A percentile compares a stretch with the other conserved stretches of the same genome.
Conservation (phyloP, 1,140 invertebrate species). For the Protaetia brevitarsis region DNA sequence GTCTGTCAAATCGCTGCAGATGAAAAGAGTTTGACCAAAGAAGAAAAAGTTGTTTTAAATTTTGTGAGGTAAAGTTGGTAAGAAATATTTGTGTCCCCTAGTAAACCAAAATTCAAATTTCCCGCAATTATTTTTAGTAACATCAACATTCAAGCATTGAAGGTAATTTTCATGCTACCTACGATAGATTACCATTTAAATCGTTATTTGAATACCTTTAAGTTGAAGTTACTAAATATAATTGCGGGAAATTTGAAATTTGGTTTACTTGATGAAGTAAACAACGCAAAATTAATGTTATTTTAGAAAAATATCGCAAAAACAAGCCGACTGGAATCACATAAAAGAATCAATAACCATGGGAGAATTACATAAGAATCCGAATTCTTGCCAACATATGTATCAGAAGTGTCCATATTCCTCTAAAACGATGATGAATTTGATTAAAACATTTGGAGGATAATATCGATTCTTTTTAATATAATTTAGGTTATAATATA, state of each 20-base stretch:
- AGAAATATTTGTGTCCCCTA: neutral
- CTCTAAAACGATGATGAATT: slow-evolving; percentile 26
- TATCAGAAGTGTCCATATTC: slow-evolving; percentile 42
- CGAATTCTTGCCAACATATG: slow-evolving; percentile 37
- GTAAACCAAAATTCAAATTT: too few relatives aligned
- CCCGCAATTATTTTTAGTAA: slow-evolving; percentile 2
- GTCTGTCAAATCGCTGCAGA: slow-evolving; percentile 41
- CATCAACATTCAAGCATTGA: neutral
- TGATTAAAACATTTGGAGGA: slow-evolving; percentile 5
- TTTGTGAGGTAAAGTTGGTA: slow-evolving; percentile 36
- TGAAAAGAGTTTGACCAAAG: slow-evolving; percentile 31
- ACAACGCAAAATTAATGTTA: too few relatives aligned
- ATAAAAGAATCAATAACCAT: slow-evolving; percentile 35
- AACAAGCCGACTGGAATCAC: slow-evolving; percentile 33
- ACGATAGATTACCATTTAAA: neutral
- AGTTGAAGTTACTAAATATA: too few relatives aligned
- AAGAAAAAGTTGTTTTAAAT: slow-evolving; percentile 38
- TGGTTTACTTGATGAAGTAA: too few relatives aligned
- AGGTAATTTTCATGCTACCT: neutral
- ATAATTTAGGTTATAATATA: neutral
- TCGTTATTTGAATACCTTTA: too few relatives aligned
- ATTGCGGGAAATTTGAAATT: neutral
- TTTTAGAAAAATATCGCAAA: neutral
- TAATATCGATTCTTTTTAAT: neutral
- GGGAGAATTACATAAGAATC: slow-evolving; percentile 31